Conservation (phyloP, 2,797 vertebrate genomes). For the Takifugu rubripes region DNA sequence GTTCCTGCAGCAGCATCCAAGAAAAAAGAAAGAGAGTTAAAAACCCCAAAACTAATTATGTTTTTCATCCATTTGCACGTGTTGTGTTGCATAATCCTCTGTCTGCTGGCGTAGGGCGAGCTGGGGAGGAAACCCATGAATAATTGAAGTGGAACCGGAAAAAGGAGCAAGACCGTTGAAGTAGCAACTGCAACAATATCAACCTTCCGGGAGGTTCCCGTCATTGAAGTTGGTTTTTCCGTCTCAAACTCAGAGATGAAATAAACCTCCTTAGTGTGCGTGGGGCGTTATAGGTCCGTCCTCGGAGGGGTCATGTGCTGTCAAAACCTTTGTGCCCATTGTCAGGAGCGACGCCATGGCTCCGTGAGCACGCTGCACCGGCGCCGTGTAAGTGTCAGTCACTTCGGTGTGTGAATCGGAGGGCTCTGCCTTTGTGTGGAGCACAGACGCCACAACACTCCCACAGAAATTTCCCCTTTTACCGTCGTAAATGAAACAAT, state of each 20-base stretch:
- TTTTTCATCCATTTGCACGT: too few relatives aligned
- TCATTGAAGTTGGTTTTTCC: slow-evolving; percentile 11
- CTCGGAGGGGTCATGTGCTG: slow-evolving; percentile 57
- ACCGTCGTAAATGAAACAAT: slow-evolving; percentile 11
- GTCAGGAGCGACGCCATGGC: slow-evolving; percentile 61
- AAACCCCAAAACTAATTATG: too few relatives aligned
- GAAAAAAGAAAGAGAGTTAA: too few relatives aligned
- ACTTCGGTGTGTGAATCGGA: slow-evolving; percentile 60
- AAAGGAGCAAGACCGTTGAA: too few relatives aligned
- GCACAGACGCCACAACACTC: slow-evolving; percentile 53
- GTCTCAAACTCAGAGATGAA: slow-evolving; percentile 2
- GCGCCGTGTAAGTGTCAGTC: slow-evolving; percentile 69
- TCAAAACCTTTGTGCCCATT: slow-evolving; percentile 58
- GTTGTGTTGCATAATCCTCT: too few relatives aligned
- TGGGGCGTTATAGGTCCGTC: slow-evolving; percentile 18
- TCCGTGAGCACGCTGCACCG: slow-evolving; percentile 62
- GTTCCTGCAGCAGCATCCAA: too few relatives aligned
- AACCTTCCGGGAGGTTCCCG: not conserved
- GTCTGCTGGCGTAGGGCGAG: too few relatives aligned
- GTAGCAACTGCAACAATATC: not conserved
- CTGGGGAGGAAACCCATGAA: too few relatives aligned
- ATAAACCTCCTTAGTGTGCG: slow-evolving; percentile 18
- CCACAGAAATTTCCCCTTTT: slow-evolving; percentile 12
- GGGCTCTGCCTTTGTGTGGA: slow-evolving; percentile 45
- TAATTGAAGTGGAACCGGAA: too few relatives aligned